phyloP scores from a whole-genome alignment of 2,797 vertebrate genomes.

The Lindbergichthys nudifrons region DNA sequence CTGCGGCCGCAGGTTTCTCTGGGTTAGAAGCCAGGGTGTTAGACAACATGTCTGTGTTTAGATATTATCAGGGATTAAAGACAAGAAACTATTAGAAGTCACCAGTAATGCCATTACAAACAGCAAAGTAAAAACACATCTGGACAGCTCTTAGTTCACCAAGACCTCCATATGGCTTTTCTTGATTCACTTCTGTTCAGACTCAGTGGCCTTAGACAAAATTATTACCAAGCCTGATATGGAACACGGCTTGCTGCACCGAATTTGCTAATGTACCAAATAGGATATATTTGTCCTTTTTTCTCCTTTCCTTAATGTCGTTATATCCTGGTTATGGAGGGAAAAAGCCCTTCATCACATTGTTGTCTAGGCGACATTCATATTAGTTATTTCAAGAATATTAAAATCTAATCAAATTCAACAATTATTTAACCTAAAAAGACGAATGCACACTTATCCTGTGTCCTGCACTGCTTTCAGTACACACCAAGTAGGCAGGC shows the following conservation, averaged over 20 bases:
- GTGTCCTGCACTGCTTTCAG: conserved; percentile 22
- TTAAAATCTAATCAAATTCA: conserved; percentile 71
- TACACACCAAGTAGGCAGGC: conserved; percentile 20
- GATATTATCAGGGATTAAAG: conserved; percentile 22
- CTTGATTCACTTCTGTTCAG: conserved; percentile 11
- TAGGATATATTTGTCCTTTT: background rate
- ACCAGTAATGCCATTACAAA: conserved; percentile 13
- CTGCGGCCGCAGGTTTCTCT: conserved; percentile 53
- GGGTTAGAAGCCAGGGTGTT: conserved; percentile 42
- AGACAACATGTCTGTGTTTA: conserved; percentile 25
- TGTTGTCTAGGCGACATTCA: conserved; percentile 17
- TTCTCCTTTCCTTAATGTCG: background rate
- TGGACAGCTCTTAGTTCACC: conserved; percentile 2
- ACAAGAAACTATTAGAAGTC: conserved; percentile 2
- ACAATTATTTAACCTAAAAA: conserved; percentile 51
- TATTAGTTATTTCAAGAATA: conserved; percentile 38
- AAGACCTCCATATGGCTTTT: conserved; percentile 15
- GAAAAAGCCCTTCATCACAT: conserved; percentile 42
- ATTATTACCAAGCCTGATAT: background rate
- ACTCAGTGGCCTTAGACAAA: conserved; percentile 1
- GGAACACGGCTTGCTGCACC: conserved; percentile 4
- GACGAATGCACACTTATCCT: conserved; percentile 6
- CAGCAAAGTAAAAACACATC: conserved; percentile 10
- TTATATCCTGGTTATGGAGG: conserved; percentile 10
- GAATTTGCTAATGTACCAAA: conserved; percentile 25